Percentiles rank a stretch among this genome's conserved stretches.
Evolutionary conservation across 2,888 invertebrate species (phyloP).

Genomic region (Eremobia ochroleuca): DNA sequence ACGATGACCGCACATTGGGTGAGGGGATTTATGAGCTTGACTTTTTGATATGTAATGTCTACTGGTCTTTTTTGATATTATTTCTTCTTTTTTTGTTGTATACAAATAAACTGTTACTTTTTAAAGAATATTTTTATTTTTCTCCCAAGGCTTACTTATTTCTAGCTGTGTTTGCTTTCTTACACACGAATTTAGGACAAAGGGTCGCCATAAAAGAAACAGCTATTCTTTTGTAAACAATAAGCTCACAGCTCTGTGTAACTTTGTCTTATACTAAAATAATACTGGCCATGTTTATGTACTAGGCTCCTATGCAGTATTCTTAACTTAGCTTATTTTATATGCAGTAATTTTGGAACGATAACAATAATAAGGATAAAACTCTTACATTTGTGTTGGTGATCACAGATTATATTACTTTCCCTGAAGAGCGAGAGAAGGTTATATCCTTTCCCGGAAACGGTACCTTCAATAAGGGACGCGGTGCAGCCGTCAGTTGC

Average conservation of each 20-base stretch:
- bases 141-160: background rate
- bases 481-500: background rate
- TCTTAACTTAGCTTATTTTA: background rate
- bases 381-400: background rate
- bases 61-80: background rate
- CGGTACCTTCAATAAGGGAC: background rate
- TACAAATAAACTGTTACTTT: background rate
- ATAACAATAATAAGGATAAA: background rate
- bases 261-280: background rate
- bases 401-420: background rate
- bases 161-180: background rate
- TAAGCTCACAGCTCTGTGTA: background rate
- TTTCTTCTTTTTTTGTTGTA: background rate
- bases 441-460: too few relatives aligned
- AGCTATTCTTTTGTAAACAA: background rate
- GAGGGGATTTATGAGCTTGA: background rate
- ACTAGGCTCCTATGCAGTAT: background rate
- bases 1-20: conserved; percentile 3
- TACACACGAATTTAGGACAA: conserved; percentile 6
- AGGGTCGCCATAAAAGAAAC: background rate
- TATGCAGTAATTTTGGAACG: background rate
- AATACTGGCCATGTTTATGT: too few relatives aligned
- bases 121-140: background rate
- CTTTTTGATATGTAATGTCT: background rate
- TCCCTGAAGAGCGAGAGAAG: background rate